Conservation (phyloP, 30 jellyfish, hydroid and myxozoan species). For the Aurelia aurita region DNA sequence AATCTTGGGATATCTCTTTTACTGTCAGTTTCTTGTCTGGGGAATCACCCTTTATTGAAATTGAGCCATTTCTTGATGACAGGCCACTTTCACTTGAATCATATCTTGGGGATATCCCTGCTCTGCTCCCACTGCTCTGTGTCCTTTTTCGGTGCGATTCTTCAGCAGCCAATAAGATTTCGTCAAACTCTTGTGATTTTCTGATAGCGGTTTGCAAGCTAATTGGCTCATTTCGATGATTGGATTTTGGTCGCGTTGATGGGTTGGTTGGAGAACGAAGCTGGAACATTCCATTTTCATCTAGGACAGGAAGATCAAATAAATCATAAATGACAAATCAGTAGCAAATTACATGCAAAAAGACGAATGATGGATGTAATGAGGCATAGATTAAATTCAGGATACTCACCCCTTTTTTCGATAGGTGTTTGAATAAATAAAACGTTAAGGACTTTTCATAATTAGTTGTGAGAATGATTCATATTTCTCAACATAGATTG, state of each 20-base stretch:
- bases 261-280: slow-evolving; percentile 37
- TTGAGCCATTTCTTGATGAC: slow-evolving; percentile 1
- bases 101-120: slow-evolving; percentile 4
- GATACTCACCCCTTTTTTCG: too few relatives aligned
- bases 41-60: neutral
- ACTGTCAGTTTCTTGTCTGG: slow-evolving; percentile 24
- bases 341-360: too few relatives aligned
- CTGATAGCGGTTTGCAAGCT: slow-evolving; percentile 1
- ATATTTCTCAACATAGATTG: too few relatives aligned
- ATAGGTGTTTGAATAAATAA: too few relatives aligned
- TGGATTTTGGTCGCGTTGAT: slow-evolving; percentile 33
- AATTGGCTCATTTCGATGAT: slow-evolving; percentile 19
- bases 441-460: too few relatives aligned
- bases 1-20: slow-evolving; percentile 34
- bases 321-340: too few relatives aligned
- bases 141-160: slow-evolving; percentile 45
- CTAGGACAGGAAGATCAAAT: neutral
- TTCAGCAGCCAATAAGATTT: slow-evolving; percentile 24
- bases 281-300: slow-evolving; percentile 16
- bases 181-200: slow-evolving; percentile 7
- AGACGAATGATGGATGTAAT: too few relatives aligned
- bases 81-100: neutral
- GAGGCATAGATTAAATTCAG: too few relatives aligned
- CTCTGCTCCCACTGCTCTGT: slow-evolving; percentile 17
- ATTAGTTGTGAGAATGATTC: too few relatives aligned